A percentile compares a stretch with the other conserved stretches of the same genome.
Conservation (phyloP, 2,888 invertebrate species). For the Noctua pronuba region DNA sequence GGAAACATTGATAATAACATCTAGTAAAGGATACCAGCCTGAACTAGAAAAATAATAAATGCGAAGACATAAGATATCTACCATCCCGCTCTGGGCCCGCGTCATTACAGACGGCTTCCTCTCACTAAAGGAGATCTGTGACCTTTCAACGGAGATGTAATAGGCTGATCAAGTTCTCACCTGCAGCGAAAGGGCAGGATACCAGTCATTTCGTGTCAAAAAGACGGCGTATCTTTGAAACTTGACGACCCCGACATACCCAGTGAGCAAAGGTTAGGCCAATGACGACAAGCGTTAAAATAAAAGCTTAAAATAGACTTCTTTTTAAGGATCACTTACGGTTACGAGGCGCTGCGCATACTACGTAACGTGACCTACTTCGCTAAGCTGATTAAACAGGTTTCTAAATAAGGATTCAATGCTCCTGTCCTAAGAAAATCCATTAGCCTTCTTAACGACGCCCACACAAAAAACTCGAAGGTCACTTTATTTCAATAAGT, state of each 20-base stretch:
- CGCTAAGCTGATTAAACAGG: slow-evolving; percentile 27
- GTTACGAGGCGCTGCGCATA: not conserved
- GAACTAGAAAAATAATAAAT: not conserved
- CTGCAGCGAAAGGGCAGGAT: not conserved
- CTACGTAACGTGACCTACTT: slow-evolving; percentile 2
- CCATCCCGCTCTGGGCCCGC: not conserved
- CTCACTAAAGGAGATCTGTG: not conserved
- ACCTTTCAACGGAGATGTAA: not conserved
- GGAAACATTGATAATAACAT: not conserved
- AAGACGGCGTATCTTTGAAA: not conserved
- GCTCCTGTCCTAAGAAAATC: slow-evolving; percentile 17
- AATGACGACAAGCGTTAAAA: slow-evolving; percentile 7
- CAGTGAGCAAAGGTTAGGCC: not conserved
- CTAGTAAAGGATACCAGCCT: not conserved
- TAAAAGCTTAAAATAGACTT: slow-evolving; percentile 24
- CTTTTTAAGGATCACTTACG: slow-evolving; percentile 6
- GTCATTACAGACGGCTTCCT: not conserved
- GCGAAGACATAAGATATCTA: not conserved
- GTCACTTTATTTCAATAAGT: not conserved
- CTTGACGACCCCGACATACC: not conserved
- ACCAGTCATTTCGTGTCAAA: not conserved
- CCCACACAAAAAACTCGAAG: slow-evolving; percentile 15
- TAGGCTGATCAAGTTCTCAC: not conserved
- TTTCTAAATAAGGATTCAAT: slow-evolving; percentile 33
- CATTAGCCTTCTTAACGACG: slow-evolving; percentile 12